Evolutionary conservation across 2,113 vertebrate species (phyloP).

Genomic region (Archilochus colubris): DNA sequence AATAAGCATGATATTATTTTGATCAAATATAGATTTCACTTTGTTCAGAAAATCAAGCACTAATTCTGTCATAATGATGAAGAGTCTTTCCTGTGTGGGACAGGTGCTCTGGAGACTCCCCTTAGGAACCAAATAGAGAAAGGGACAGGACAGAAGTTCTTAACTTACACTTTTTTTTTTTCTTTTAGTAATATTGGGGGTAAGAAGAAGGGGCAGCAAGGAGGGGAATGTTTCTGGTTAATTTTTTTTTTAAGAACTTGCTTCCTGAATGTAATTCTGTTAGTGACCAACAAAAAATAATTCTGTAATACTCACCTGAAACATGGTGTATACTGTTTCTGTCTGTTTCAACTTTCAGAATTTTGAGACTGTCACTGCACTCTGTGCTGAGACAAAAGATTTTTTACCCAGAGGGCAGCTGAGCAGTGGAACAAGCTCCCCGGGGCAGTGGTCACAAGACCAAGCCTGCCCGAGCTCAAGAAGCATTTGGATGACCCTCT

Average conservation of each 20-base stretch:
- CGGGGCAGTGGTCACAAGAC: no score
- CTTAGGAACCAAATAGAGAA: neutral
- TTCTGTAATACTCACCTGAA: neutral
- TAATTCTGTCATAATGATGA: neutral
- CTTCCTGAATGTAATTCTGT: neutral
- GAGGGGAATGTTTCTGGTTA: neutral
- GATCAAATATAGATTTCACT: neutral
- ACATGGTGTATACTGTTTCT: neutral
- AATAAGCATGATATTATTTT: neutral
- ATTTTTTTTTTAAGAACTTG: neutral
- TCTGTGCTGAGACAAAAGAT: neutral
- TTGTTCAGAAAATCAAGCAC: neutral
- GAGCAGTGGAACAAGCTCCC: no score
- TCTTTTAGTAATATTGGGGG: neutral
- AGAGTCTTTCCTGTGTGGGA: neutral
- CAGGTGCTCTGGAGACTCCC: neutral
- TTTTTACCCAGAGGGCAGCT: neutral
- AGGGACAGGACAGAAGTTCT: neutral
- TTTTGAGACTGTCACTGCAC: neutral
- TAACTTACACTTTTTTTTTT: neutral
- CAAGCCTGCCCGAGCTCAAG: no score
- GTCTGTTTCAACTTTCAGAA: neutral
- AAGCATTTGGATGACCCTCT: no score
- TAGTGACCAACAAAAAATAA: neutral
- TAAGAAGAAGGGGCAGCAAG: no score